Percentiles rank a stretch among this genome's conserved stretches.
phyloP scores from a whole-genome alignment of 2,797 vertebrate species.

The Petrocephalus schoutedeni region DNA sequence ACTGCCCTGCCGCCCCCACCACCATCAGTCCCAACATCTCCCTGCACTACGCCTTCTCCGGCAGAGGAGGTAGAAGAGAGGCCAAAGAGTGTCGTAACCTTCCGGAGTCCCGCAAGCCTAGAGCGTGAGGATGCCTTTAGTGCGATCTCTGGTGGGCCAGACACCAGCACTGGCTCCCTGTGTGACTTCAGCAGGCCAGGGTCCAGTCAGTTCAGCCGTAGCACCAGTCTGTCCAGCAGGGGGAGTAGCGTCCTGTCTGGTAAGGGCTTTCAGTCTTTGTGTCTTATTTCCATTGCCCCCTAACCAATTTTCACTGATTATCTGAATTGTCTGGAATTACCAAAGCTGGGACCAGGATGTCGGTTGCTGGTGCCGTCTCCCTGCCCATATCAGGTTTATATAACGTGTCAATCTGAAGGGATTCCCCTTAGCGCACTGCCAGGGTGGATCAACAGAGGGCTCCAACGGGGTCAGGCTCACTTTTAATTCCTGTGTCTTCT shows the following conservation, averaged over 20 bases:
- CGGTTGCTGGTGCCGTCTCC: not conserved
- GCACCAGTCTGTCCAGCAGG: slow-evolving; percentile 41
- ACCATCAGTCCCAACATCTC: slow-evolving; percentile 17
- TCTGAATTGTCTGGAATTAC: not conserved
- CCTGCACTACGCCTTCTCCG: not conserved
- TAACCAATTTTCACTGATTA: not conserved
- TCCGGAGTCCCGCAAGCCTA: not conserved
- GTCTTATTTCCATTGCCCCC: not conserved
- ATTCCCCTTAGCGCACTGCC: not conserved
- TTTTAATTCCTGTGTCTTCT: not conserved
- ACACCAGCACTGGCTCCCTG: slow-evolving; percentile 30
- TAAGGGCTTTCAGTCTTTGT: slow-evolving; percentile 10
- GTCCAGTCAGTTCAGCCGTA: slow-evolving; percentile 47
- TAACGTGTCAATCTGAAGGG: not conserved
- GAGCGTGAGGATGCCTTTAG: slow-evolving; percentile 6
- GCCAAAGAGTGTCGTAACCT: not conserved
- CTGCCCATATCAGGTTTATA: slow-evolving; percentile 5
- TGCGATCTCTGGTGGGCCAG: not conserved
- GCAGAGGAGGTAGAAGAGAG: not conserved
- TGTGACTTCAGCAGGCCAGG: slow-evolving; percentile 41
- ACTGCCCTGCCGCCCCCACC: slow-evolving; percentile 28
- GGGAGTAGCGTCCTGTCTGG: slow-evolving; percentile 41
- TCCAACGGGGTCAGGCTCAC: not conserved
- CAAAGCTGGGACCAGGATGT: not conserved
- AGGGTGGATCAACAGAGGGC: not conserved